A percentile compares a stretch with the other conserved stretches of the same genome.
Evolutionary conservation across 2,888 invertebrate genomes (phyloP).

Genomic region (Ischnura elegans): DNA sequence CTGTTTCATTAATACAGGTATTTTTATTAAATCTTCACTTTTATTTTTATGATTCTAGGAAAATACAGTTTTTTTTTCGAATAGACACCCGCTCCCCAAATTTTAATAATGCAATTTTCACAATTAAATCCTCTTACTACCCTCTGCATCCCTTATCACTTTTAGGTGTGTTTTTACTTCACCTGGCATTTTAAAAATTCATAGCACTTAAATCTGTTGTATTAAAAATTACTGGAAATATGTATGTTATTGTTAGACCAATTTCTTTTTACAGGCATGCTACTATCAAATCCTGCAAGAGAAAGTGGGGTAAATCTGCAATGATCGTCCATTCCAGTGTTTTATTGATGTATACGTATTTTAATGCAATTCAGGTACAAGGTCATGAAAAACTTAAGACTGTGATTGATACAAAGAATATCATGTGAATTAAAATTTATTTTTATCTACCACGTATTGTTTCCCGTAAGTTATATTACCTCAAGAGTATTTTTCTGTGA

Average conservation of each 20-base stretch:
- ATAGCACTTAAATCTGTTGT: too few relatives aligned
- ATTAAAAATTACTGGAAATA: too few relatives aligned
- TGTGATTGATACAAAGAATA: background rate
- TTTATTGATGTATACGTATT: background rate
- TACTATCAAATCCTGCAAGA: slow-evolving; percentile 89
- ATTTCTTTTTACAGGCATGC: slow-evolving; percentile 81
- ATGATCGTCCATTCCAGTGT: background rate
- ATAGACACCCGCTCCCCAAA: too few relatives aligned
- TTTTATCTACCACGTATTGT: background rate
- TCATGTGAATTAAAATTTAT: background rate
- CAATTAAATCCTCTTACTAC: too few relatives aligned
- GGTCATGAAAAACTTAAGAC: background rate
- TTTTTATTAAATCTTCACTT: too few relatives aligned
- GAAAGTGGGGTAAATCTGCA: slow-evolving; percentile 75
- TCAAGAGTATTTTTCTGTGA: background rate
- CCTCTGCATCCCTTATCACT: too few relatives aligned
- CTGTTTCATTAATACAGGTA: too few relatives aligned
- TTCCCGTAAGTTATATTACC: background rate
- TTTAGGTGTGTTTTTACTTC: too few relatives aligned
- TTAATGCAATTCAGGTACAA: background rate
- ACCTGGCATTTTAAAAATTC: too few relatives aligned
- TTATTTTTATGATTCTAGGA: too few relatives aligned
- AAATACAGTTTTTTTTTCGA: too few relatives aligned
- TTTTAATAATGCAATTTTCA: too few relatives aligned
- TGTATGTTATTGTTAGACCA: background rate